These are phyloP conservation scores for Dynastes grantii DNA, from an alignment of 2,888 invertebrate genomes.

Conservation along the genomic window DNA sequence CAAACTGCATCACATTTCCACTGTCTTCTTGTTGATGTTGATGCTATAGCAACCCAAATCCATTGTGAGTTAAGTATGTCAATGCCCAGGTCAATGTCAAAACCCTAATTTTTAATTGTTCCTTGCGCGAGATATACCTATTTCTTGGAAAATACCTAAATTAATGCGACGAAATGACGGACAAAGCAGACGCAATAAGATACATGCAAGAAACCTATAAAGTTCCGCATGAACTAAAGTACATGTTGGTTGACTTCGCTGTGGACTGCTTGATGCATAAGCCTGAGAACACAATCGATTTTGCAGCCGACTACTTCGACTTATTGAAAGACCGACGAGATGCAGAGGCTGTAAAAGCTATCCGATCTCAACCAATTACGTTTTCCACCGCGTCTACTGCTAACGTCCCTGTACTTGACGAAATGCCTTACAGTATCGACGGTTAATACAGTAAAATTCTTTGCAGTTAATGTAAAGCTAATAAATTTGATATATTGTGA, in stretches of 20 bases:
- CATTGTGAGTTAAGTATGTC: too few species aligned
- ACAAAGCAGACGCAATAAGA: too few species aligned
- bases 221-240: slow-evolving; percentile 15
- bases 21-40: too few species aligned
- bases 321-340: slow-evolving; percentile 13
- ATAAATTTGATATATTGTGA: too few species aligned
- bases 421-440: not conserved
- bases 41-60: too few species aligned
- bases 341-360: not conserved
- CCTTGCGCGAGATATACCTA: too few species aligned
- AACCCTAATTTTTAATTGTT: too few species aligned
- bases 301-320: slow-evolving; percentile 43
- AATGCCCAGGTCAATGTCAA: too few species aligned
- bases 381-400: not conserved
- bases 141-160: too few species aligned
- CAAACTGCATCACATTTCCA: too few species aligned
- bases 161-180: too few species aligned
- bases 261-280: slow-evolving; percentile 19
- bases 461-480: too few species aligned
- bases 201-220: not conserved
- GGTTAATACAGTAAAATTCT: not conserved
- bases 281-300: slow-evolving; percentile 34
- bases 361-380: not conserved
- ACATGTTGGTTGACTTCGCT: slow-evolving; percentile 28
- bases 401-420: not conserved